A percentile compares a stretch with the other conserved stretches of the same genome.
Evolutionary conservation across 2,113 vertebrate genomes (phyloP).

Genomic region (Caloenas nicobarica): DNA sequence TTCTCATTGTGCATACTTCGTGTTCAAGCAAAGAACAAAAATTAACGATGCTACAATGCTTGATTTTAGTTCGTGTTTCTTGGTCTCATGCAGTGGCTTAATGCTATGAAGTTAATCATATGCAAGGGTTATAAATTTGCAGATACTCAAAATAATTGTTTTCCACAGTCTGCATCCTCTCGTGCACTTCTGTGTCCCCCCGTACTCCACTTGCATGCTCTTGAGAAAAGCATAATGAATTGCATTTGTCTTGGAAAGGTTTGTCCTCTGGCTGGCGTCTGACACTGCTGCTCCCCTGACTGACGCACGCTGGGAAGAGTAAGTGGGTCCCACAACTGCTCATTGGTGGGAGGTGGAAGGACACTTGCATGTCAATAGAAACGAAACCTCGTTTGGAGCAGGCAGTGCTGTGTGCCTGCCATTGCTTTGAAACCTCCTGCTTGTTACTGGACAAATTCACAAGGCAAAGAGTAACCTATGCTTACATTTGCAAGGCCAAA

Average conservation of each 20-base stretch:
- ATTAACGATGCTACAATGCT: background rate
- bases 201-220: background rate
- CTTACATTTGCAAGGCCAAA: background rate
- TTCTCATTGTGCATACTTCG: background rate
- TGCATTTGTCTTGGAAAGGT: background rate
- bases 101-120: background rate
- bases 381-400: background rate
- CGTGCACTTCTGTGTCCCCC: background rate
- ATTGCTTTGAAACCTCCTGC: background rate
- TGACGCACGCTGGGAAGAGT: fast-evolving
- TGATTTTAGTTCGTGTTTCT: background rate
- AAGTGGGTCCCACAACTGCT: background rate
- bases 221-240: background rate
- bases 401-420: background rate
- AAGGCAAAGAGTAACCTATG: background rate
- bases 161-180: background rate
- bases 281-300: background rate
- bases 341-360: background rate
- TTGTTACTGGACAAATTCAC: background rate
- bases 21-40: background rate
- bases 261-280: background rate
- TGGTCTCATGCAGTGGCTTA: background rate
- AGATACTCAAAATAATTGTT: background rate
- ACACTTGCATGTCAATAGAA: background rate
- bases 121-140: background rate